Conservation (phyloP, 2,797 vertebrate species). For the Choloepus didactylus region DNA sequence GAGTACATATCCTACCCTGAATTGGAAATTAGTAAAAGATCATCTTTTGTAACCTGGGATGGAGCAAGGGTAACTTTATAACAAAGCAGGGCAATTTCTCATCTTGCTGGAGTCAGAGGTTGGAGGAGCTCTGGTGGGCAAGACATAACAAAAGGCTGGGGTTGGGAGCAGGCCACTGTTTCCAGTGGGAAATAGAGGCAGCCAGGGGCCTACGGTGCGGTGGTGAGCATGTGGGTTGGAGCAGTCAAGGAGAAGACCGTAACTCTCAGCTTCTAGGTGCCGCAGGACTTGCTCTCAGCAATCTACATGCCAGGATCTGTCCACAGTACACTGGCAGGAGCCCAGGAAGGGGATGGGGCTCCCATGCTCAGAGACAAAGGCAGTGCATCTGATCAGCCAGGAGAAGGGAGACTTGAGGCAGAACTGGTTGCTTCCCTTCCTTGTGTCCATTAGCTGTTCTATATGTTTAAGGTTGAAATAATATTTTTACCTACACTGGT, state of each 20-base stretch:
- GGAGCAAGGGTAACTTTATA: not conserved
- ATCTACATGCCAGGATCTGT: not conserved
- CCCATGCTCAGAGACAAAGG: not conserved
- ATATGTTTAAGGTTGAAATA: not conserved
- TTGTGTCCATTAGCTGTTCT: not conserved
- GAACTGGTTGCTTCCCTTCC: not conserved
- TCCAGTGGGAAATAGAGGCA: not conserved
- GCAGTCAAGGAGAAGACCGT: not conserved
- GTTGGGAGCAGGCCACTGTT: not conserved
- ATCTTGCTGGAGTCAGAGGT: not conserved
- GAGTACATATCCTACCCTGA: not conserved
- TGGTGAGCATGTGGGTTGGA: not conserved
- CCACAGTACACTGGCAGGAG: not conserved
- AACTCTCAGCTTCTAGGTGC: not conserved
- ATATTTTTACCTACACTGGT: not conserved
- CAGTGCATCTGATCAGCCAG: not conserved
- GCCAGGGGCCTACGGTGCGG: rapidly evolving
- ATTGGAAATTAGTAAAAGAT: conserved; percentile 22
- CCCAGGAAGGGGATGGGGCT: not conserved
- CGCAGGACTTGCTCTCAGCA: not conserved
- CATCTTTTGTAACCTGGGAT: not conserved
- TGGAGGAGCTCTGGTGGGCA: not conserved
- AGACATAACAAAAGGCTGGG: not conserved
- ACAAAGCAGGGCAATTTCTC: not conserved
- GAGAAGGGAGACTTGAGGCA: not conserved